These are phyloP conservation scores for Tridacna gigas DNA, from an alignment of 2,888 invertebrate species.

Conservation along the genomic window DNA sequence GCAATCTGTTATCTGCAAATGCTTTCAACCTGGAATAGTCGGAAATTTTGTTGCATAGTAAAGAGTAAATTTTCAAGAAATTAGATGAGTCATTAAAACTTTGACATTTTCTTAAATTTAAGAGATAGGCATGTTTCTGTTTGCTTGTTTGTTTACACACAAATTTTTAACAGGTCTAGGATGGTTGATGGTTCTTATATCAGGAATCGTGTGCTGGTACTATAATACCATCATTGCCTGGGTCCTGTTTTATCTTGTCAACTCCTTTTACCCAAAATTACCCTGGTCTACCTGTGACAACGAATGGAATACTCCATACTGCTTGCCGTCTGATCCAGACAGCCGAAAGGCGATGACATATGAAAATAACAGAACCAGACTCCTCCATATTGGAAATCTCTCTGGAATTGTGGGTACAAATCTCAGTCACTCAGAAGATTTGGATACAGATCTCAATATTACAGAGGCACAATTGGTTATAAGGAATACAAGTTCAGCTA, in stretches of 20 bases:
- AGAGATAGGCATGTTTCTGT: no score
- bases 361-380: neutral
- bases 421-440: neutral
- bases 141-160: neutral
- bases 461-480: constrained; percentile 3
- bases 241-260: constrained; percentile 97
- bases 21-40: no score
- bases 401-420: neutral
- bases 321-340: constrained; percentile 77
- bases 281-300: constrained; percentile 92
- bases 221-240: constrained; percentile 99
- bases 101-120: neutral
- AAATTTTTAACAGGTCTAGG: constrained; percentile 85
- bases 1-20: no score
- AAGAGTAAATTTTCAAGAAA: no score
- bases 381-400: neutral
- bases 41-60: neutral
- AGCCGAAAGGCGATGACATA: neutral
- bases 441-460: neutral
- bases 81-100: no score
- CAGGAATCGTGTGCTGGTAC: constrained; percentile 96
- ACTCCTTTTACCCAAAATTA: constrained; percentile 93
- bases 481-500: constrained; percentile 64
- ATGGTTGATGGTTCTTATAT: constrained; percentile 88
- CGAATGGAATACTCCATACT: constrained; percentile 85